Conservation (phyloP, 1,140 invertebrate species). For the Amphibalanus amphitrite region DNA sequence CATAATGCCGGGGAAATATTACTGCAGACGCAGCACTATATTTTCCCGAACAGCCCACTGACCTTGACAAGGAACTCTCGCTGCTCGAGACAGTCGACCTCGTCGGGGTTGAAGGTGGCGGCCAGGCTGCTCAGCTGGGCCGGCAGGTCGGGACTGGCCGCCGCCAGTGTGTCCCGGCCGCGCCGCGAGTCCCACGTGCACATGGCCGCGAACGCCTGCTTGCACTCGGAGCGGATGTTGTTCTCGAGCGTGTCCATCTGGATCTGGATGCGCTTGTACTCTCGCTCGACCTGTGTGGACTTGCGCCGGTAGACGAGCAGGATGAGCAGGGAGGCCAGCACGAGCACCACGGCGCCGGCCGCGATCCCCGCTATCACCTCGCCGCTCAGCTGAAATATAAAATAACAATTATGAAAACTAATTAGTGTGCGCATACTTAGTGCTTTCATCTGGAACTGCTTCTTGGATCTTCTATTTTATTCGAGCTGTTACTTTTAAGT, state of each 20-base stretch:
- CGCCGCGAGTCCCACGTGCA: slow-evolving; percentile 29
- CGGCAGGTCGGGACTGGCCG: background rate
- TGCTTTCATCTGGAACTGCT: background rate
- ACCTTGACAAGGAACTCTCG: background rate
- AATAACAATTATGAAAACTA: background rate
- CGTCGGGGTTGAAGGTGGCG: background rate
- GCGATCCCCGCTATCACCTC: slow-evolving; percentile 73
- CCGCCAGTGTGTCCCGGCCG: background rate
- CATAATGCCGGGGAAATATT: too few species aligned
- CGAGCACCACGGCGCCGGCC: slow-evolving; percentile 61
- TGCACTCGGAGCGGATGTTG: slow-evolving; percentile 92
- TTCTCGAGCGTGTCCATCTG: slow-evolving; percentile 98
- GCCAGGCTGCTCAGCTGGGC: background rate
- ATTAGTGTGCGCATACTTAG: background rate
- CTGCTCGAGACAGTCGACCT: background rate
- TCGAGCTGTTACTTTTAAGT: background rate
- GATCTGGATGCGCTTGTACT: slow-evolving; percentile 94
- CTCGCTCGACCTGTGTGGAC: slow-evolving; percentile 83
- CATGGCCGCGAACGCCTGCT: slow-evolving; percentile 41
- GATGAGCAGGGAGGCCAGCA: slow-evolving; percentile 67
- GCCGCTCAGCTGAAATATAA: slow-evolving; percentile 54
- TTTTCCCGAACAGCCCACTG: background rate
- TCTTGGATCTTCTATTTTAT: background rate
- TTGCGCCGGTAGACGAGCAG: slow-evolving; percentile 75
- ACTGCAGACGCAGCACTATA: too few species aligned